Evolutionary conservation across 2,797 vertebrate genomes (phyloP), one percentile per base, ranked within the genome.

Genomic region (Momotus momota): DNA sequence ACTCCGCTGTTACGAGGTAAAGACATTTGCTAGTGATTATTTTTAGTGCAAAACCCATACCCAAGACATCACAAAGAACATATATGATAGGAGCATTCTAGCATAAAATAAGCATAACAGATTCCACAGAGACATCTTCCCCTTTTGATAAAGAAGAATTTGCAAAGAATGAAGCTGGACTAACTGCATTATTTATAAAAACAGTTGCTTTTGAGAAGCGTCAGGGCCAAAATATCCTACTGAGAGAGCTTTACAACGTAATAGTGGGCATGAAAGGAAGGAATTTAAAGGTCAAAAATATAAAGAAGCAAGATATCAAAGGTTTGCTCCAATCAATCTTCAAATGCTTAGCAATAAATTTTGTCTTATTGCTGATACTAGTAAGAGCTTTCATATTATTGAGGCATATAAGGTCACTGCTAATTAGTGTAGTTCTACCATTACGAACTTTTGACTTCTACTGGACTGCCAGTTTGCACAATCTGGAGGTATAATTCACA

Each of bases 181-280:
- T 88, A 86, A 67, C 14, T 69, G 52, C n/a, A 73, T 88, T 84
- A 84, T 84, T 88, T 81, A 89, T 75, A 70, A 64, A 81, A 81
- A 40, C 17, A 80, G 54, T 51, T 78, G 55, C 52, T 73, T 93
- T 55, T 40, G 51, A 84, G 54, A 55, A 91, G 62, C 70, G 65
- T 89, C 62, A 61, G 54, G 54, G 70, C 67, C 66, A 80, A 77
- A 90, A 84, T 38, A 86, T 29, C 43, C 62, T 62, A 79, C 5
- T 64, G 46, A 92, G 66, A 92, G 21, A 92, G 21, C 8, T 83
- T 82, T 81, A 77, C n/a, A 94, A 74, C 55, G 33, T 67, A 94
- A 77, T 1, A 90, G 61, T 7, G 67, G 49, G 72, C 45, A 88
- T 40, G 25, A 92, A 92, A 87, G 12, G 12, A 72, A 91, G 14